Percentiles rank a stretch among this genome's conserved stretches.
Evolutionary conservation across 2,888 invertebrate genomes (phyloP).

Genomic region (Pseudococcus viburni): DNA sequence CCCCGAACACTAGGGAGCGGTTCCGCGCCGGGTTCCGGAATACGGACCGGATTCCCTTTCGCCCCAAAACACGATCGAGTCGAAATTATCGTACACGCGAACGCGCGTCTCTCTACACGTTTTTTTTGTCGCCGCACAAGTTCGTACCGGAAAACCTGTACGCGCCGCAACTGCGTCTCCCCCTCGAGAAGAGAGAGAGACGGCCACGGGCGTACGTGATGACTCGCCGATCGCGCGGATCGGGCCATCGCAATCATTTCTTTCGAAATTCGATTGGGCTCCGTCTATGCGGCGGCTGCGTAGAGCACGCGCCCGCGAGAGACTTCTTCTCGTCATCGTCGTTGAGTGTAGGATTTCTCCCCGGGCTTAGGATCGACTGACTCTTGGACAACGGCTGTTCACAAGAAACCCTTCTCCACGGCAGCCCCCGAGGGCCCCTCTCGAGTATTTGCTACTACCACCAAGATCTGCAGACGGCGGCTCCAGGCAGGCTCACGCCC

Average conservation of each 20-base stretch:
- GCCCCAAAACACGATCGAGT: conserved; percentile 70
- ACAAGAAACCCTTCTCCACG: conserved; percentile 78
- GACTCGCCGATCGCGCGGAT: too few species aligned
- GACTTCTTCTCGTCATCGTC: conserved; percentile 48
- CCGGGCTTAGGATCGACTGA: conserved; percentile 72
- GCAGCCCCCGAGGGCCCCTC: conserved; percentile 76
- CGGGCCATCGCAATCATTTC: too few species aligned
- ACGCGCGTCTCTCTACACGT: not conserved
- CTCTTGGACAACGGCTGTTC: conserved; percentile 76
- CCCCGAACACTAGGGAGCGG: conserved; percentile 70
- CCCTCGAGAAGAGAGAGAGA: too few species aligned
- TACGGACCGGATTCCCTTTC: conserved; percentile 76
- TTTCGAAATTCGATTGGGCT: too few species aligned
- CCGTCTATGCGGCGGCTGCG: too few species aligned
- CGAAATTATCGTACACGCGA: not conserved
- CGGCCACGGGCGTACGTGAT: too few species aligned
- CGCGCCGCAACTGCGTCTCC: too few species aligned
- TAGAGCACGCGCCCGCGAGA: too few species aligned
- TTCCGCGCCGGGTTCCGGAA: conserved; percentile 77
- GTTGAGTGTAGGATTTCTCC: conserved; percentile 62
- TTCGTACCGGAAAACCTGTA: too few species aligned
- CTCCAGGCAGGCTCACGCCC: conserved; percentile 73
- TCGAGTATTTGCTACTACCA: conserved; percentile 77
- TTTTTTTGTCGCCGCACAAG: conserved; percentile 6
- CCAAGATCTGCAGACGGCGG: conserved; percentile 76